A percentile compares a stretch with the other conserved stretches of the same genome.
Conservation (phyloP, 37 sponge, comb jelly and placozoan genomes). For the Aplysina aerophoba region DNA sequence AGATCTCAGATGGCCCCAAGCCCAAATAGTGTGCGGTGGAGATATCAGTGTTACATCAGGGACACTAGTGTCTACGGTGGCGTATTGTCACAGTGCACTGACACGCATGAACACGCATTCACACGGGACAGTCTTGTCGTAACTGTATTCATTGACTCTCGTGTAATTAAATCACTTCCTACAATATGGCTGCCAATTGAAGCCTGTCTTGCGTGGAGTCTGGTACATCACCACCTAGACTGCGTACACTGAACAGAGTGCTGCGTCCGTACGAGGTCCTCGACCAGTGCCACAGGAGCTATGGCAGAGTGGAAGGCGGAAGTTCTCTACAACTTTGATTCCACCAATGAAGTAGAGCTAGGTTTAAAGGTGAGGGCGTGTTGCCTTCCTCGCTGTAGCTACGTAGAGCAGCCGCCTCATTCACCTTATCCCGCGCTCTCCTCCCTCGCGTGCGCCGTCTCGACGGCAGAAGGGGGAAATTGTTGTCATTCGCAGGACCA, state of each 20-base stretch:
- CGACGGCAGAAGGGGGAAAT: constrained; percentile 71
- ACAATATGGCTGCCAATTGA: not conserved
- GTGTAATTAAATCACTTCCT: not conserved
- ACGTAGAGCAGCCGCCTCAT: not conserved
- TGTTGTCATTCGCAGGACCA: constrained; percentile 50
- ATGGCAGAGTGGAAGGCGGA: constrained; percentile 31
- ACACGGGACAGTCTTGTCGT: no score
- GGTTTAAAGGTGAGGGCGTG: constrained; percentile 19
- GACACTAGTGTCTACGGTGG: not conserved
- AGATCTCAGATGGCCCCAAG: constrained; percentile 39
- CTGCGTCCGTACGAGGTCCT: no score
- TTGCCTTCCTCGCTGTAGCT: not conserved
- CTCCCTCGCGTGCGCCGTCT: no score
- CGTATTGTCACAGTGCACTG: no score
- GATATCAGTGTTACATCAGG: no score
- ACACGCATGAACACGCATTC: no score
- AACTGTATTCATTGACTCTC: no score
- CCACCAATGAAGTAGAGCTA: constrained; percentile 70
- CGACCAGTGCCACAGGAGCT: no score
- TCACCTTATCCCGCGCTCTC: no score
- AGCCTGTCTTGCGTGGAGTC: no score
- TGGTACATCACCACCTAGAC: no score
- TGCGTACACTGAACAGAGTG: no score
- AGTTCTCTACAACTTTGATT: constrained; percentile 67
- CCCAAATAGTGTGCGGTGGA: not conserved